These are phyloP conservation scores for Percopsis transmontana DNA, from an alignment of 2,113 vertebrate genomes.

Conservation along the genomic window DNA sequence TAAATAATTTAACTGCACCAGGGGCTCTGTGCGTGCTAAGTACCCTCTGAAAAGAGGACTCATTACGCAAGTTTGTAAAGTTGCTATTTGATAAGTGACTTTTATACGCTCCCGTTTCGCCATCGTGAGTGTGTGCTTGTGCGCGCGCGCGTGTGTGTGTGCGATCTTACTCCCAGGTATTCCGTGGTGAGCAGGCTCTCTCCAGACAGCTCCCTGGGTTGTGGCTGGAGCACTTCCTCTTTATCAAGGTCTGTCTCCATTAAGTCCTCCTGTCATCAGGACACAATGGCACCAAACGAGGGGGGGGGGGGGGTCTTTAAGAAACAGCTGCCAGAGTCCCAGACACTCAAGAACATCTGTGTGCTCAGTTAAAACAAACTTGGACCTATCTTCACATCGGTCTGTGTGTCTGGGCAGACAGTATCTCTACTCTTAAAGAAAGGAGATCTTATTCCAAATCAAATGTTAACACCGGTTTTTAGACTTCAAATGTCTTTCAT, in stretches of 20 bases:
- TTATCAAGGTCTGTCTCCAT: conserved; percentile 90
- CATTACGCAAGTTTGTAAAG: no score
- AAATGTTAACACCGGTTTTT: no score
- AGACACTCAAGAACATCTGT: conserved; percentile 21
- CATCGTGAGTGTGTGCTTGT: not conserved
- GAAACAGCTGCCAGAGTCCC: not conserved
- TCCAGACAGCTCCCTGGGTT: conserved; percentile 87
- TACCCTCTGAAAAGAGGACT: no score
- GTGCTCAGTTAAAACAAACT: not conserved
- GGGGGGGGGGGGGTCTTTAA: not conserved
- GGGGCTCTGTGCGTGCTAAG: no score
- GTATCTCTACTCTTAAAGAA: no score
- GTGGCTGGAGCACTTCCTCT: conserved; percentile 88
- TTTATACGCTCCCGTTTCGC: no score
- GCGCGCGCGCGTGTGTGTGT: not conserved
- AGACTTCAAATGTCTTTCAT: no score
- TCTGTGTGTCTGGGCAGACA: no score
- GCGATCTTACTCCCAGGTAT: conserved; percentile 89
- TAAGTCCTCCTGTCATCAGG: conserved; percentile 77
- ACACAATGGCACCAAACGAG: not conserved
- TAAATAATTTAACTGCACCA: no score
- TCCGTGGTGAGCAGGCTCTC: conserved; percentile 93
- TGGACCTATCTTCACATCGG: no score
- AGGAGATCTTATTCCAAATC: no score
- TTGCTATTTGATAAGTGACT: no score